Conservation (phyloP, 2,797 vertebrate species). For the Avahi laniger region DNA sequence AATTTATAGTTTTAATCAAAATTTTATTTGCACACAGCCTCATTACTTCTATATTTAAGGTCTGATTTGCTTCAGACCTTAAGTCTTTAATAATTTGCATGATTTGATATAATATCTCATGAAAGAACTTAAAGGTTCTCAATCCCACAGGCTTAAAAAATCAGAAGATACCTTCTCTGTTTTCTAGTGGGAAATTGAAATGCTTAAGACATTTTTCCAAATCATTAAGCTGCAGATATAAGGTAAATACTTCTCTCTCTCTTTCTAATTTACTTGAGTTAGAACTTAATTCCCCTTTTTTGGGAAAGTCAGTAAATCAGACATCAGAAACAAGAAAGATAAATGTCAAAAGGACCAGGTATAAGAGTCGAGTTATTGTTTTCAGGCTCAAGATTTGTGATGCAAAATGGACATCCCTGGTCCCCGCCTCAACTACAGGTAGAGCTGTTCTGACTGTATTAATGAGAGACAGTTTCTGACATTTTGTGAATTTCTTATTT, state of each 20-base stretch:
- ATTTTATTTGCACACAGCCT: constrained; percentile 29
- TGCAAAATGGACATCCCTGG: background rate
- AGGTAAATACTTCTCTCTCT: background rate
- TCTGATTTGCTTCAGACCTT: constrained; percentile 16
- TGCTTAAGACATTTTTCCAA: background rate
- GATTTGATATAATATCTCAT: background rate
- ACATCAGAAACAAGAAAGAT: background rate
- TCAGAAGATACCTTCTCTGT: background rate
- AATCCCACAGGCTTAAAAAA: background rate
- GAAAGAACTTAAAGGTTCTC: constrained; percentile 28
- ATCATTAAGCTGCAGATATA: background rate
- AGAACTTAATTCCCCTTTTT: background rate
- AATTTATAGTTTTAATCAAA: constrained; percentile 56
- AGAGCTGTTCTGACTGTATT: constrained; percentile 28
- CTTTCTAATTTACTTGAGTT: constrained; percentile 1
- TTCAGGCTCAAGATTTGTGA: background rate
- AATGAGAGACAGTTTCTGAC: constrained; percentile 35
- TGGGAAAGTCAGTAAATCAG: background rate
- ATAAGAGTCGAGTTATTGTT: background rate
- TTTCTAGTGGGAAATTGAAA: background rate
- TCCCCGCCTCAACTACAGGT: constrained; percentile 36
- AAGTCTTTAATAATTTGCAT: constrained; percentile 32
- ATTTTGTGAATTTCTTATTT: constrained; percentile 40
- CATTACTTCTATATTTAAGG: background rate
- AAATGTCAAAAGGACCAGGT: background rate